These are phyloP conservation scores for Delphinapterus leucas DNA, from an alignment of 2,113 vertebrate species.

Conservation along the genomic window DNA sequence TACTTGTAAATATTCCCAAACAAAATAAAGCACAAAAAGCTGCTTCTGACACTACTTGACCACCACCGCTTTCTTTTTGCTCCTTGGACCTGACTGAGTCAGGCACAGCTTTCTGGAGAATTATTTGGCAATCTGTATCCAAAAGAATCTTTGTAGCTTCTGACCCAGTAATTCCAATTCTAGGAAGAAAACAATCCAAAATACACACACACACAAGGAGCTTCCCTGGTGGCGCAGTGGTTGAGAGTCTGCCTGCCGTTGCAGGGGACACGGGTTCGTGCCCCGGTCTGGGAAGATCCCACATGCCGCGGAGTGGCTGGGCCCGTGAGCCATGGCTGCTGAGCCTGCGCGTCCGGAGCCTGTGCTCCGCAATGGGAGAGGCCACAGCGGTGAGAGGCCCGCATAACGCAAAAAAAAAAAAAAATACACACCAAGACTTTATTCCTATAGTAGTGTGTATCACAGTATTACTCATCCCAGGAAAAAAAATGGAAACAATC, in stretches of 20 bases:
- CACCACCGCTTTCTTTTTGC: not conserved
- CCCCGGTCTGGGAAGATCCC: no score
- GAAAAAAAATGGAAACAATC: not conserved
- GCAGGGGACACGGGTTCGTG: no score
- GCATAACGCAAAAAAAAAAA: no score
- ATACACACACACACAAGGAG: not conserved
- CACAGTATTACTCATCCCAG: not conserved
- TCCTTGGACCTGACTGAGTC: not conserved
- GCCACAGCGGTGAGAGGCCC: no score
- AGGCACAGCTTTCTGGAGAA: not conserved
- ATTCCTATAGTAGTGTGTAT: not conserved
- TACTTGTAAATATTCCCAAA: not conserved
- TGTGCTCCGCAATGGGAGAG: no score
- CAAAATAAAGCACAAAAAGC: not conserved
- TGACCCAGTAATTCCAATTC: not conserved
- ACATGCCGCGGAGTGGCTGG: fast-evolving
- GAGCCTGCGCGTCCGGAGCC: no score
- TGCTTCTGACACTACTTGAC: not conserved
- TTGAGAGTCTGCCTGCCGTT: no score
- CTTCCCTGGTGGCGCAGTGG: no score
- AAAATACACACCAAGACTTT: not conserved
- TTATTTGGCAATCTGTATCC: not conserved
- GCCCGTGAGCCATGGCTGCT: no score
- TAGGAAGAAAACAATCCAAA: not conserved
- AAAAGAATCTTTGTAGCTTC: not conserved